These are phyloP conservation scores for Camelus bactrianus DNA, from an alignment of 2,113 vertebrate genomes.

Conservation along the genomic window DNA sequence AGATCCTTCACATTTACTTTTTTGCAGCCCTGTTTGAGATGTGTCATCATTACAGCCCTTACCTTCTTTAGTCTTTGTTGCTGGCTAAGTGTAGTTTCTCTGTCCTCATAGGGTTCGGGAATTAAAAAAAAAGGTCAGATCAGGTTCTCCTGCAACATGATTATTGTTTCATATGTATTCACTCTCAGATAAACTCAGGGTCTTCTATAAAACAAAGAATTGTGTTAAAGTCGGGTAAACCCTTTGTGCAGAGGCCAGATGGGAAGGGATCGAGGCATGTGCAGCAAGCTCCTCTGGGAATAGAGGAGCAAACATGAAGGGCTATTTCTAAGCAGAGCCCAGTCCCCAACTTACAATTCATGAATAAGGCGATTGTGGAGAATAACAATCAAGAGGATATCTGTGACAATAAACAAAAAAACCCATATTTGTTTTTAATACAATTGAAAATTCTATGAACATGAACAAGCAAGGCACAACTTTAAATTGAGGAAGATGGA, in stretches of 20 bases:
- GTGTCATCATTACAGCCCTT: constrained; percentile 19
- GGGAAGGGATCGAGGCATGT: constrained; percentile 73
- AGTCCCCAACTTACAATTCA: constrained; percentile 42
- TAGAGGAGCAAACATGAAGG: constrained; percentile 35
- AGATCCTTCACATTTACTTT: neutral
- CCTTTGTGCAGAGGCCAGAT: constrained; percentile 81
- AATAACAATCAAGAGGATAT: neutral
- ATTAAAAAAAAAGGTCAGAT: constrained; percentile 15
- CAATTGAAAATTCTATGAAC: neutral
- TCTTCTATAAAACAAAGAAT: constrained; percentile 78
- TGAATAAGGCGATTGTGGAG: constrained; percentile 41
- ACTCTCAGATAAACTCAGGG: constrained; percentile 68
- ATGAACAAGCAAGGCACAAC: neutral
- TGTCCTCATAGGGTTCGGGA: constrained; percentile 28
- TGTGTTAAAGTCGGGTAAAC: constrained; percentile 61
- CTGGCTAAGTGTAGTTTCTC: constrained; percentile 41
- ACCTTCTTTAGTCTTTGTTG: constrained; percentile 75
- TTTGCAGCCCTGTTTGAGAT: neutral
- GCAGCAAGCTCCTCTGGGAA: constrained; percentile 71
- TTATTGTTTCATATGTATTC: constrained; percentile 60
- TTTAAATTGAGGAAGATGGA: constrained; percentile 12
- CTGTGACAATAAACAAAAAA: neutral
- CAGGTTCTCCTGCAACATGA: constrained; percentile 34
- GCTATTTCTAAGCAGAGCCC: constrained; percentile 70
- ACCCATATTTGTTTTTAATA: neutral